Percentiles rank a stretch among this genome's conserved stretches.
These are phyloP conservation scores for Poeciliopsis paucimaculata DNA, from an alignment of 2,797 vertebrate genomes.

Conservation along the genomic window DNA sequence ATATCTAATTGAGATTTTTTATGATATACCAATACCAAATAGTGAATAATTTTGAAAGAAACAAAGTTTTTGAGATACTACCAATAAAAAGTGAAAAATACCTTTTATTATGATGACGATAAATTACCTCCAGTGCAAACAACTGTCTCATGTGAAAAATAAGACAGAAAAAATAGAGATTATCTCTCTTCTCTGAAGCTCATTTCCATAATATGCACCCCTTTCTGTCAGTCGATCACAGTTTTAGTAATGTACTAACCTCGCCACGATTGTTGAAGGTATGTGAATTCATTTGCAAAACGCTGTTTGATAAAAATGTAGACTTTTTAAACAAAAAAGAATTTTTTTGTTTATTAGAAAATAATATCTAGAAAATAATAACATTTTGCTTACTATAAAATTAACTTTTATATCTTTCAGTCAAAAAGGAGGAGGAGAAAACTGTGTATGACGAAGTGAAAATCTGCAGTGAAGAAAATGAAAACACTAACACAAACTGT, in stretches of 20 bases:
- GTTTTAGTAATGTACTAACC: neutral
- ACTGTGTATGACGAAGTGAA: conserved; percentile 1
- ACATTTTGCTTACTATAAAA: neutral
- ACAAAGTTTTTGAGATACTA: neutral
- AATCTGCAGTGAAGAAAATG: neutral
- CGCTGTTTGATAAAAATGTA: neutral
- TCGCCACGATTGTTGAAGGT: neutral
- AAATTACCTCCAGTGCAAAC: neutral
- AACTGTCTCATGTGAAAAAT: neutral
- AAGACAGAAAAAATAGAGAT: too few relatives aligned
- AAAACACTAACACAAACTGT: neutral
- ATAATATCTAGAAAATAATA: neutral
- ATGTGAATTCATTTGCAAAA: neutral
- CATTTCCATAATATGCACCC: neutral
- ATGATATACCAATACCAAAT: neutral
- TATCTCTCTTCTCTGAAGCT: too few relatives aligned
- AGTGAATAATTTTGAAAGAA: neutral
- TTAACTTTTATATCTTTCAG: neutral
- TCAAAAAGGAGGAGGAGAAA: neutral
- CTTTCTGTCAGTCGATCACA: neutral
- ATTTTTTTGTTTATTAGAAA: neutral
- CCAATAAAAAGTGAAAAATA: neutral
- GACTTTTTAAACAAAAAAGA: neutral
- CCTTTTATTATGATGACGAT: neutral
- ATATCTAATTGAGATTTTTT: neutral